phyloP scores from a whole-genome alignment of 2,113 vertebrate species.

The Sebastes fasciatus region DNA sequence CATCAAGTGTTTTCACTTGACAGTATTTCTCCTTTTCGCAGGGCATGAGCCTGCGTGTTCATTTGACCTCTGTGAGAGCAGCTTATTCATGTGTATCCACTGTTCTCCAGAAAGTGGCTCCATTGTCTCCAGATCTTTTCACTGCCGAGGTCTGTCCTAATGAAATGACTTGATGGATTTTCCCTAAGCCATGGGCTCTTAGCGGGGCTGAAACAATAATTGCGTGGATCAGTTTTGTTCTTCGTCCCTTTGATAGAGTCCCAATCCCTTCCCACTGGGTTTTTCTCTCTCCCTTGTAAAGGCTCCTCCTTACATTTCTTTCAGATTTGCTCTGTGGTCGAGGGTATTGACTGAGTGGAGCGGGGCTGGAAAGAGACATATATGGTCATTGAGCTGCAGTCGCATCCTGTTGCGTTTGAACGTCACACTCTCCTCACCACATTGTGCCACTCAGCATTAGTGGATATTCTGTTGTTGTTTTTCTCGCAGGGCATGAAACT shows the following conservation, averaged over 20 bases:
- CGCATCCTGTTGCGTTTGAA: conserved; percentile 42
- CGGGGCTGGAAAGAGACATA: conserved; percentile 24
- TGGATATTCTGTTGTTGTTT: background rate
- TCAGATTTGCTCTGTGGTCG: conserved; percentile 31
- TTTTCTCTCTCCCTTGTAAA: conserved; percentile 34
- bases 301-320: conserved; percentile 36
- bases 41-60: conserved; percentile 35
- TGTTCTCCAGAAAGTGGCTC: conserved; percentile 51
- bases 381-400: conserved; percentile 27
- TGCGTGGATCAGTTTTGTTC: conserved; percentile 60
- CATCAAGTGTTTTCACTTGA: conserved; percentile 40
- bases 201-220: conserved; percentile 63
- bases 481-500: conserved; percentile 10
- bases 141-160: conserved; percentile 54
- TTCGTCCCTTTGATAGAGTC: conserved; percentile 58
- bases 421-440: conserved; percentile 8
- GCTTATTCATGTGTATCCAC: conserved; percentile 52
- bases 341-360: conserved; percentile 35
- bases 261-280: conserved; percentile 39
- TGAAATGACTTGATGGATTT: conserved; percentile 77
- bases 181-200: conserved; percentile 64
- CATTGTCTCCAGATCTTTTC: conserved; percentile 66
- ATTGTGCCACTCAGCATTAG: conserved; percentile 31
- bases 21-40: conserved; percentile 50
- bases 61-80: conserved; percentile 66